Evolutionary conservation across 64 coral and sea anemone genomes (phyloP).

Genomic region (Stichodactyla mertensii): DNA sequence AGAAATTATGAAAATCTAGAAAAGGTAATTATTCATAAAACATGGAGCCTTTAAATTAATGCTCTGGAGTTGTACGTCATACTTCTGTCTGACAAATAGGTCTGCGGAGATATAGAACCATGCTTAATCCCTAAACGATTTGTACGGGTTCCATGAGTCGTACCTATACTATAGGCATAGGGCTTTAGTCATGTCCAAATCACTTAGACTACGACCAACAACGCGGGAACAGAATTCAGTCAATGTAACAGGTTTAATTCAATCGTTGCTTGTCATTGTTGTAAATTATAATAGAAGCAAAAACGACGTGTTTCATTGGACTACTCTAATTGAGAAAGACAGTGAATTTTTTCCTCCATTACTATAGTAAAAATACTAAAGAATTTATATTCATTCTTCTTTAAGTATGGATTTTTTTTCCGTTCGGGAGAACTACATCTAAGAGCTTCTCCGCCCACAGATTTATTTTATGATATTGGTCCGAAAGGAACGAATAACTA

Average conservation of each 20-base stretch:
- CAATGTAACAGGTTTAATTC: too few relatives aligned
- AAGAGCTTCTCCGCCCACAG: not conserved
- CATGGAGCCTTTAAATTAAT: not conserved
- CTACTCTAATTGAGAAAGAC: not conserved
- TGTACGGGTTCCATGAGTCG: not conserved
- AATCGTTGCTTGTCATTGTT: too few relatives aligned
- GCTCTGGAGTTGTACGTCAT: not conserved
- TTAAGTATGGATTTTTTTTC: not conserved
- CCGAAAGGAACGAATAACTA: not conserved
- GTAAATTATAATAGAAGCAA: not conserved
- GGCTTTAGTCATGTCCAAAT: too few relatives aligned
- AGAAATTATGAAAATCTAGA: not conserved
- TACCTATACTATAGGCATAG: too few relatives aligned
- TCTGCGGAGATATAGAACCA: not conserved
- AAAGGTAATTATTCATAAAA: not conserved
- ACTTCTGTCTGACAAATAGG: not conserved
- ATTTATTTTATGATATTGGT: not conserved
- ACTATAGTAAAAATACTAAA: not conserved
- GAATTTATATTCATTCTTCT: not conserved
- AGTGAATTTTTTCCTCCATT: not conserved
- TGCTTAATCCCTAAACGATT: not conserved
- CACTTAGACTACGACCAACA: too few relatives aligned
- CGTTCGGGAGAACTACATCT: not conserved
- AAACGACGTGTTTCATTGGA: not conserved
- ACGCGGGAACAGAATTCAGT: too few relatives aligned